Conservation (phyloP, 1,140 invertebrate species). For the Dufourea novaeangliae region DNA sequence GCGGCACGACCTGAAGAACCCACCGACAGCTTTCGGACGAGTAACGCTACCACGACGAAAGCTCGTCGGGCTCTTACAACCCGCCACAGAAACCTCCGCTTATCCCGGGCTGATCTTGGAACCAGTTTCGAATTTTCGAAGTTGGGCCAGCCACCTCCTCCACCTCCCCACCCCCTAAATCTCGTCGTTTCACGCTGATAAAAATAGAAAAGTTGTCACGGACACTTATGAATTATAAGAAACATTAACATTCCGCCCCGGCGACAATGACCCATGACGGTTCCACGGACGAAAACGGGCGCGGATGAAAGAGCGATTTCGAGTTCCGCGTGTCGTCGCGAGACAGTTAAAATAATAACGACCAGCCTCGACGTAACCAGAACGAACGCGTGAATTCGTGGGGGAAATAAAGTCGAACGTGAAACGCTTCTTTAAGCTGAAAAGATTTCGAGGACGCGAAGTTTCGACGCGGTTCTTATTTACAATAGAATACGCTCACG, state of each 20-base stretch:
- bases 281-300: background rate
- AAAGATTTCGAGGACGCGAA: slow-evolving; percentile 10
- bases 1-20: slow-evolving; percentile 57
- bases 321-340: background rate
- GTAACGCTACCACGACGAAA: slow-evolving; percentile 61
- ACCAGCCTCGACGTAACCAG: background rate
- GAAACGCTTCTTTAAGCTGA: background rate
- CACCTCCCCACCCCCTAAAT: too few relatives aligned
- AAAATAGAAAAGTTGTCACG: background rate
- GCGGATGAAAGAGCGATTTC: slow-evolving; percentile 1
- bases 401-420: background rate
- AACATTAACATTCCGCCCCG: slow-evolving; percentile 11
- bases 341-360: slow-evolving; percentile 19
- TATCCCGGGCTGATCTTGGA: slow-evolving; percentile 54
- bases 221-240: slow-evolving; percentile 14
- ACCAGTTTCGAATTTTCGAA: slow-evolving; percentile 58
- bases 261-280: background rate
- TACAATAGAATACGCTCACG: slow-evolving; percentile 56
- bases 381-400: too few relatives aligned
- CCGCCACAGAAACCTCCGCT: slow-evolving; percentile 39
- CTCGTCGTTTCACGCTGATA: background rate
- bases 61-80: slow-evolving; percentile 43
- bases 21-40: slow-evolving; percentile 67
- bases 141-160: too few relatives aligned
- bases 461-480: slow-evolving; percentile 22